Conservation (phyloP, 2,797 vertebrate genomes). For the Chiroxiphia lanceolata region DNA sequence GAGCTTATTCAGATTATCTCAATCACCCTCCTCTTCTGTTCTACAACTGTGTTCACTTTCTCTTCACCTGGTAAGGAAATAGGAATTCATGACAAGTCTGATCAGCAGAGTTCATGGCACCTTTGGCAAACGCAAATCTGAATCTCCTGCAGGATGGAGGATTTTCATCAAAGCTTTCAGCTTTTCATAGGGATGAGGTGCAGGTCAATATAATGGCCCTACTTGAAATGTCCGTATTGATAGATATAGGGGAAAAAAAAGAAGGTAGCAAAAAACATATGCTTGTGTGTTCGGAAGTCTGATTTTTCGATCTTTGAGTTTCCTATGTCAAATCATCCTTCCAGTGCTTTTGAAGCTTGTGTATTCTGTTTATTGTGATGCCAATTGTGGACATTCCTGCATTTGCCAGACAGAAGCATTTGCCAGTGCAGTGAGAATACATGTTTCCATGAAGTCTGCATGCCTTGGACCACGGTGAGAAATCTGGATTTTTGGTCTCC, state of each 20-base stretch:
- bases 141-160: background rate
- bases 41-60: background rate
- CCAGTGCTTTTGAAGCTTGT: background rate
- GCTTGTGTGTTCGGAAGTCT: background rate
- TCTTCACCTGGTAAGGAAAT: background rate
- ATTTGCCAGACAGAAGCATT: background rate
- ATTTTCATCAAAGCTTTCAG: background rate
- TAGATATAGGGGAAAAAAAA: rapidly evolving
- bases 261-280: background rate
- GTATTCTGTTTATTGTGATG: background rate
- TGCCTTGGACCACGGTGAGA: background rate
- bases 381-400: background rate
- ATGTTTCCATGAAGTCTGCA: background rate
- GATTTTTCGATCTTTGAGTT: background rate
- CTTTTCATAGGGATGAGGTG: background rate
- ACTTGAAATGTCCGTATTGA: background rate
- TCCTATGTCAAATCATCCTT: background rate
- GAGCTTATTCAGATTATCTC: background rate
- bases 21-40: background rate
- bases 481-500: background rate
- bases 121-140: background rate
- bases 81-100: rapidly evolving
- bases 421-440: background rate
- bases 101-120: background rate
- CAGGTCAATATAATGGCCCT: background rate